Evolutionary conservation across 2,888 invertebrate species (phyloP), one percentile per base, ranked within the genome.

Genomic region (Nudaria mundana): DNA sequence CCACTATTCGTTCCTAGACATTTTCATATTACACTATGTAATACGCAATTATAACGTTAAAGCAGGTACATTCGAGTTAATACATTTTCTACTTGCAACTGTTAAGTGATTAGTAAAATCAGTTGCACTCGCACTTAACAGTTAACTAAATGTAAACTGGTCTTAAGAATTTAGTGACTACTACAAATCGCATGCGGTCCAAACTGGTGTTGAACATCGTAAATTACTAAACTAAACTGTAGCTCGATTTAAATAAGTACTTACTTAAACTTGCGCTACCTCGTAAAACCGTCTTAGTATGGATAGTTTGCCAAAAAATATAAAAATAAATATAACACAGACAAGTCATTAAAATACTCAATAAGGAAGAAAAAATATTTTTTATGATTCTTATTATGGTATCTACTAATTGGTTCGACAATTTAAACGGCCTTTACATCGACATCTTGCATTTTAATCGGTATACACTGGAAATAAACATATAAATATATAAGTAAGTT

Each of bases 361-460:
- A 78, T 79, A 79, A 78, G 83, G 83, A 80, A 77, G 71, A 49
- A 52, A 57, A 72, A 73, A 80, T 68, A 82, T 84, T 79, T 77
- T 5, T 76, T 80, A 71, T 67, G 73, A 76, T 76, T 80, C 84
- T 83, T 81, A 81, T 79, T 81, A 81, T 79, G 72, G 71, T 70
- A 69, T 57, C 71, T 77, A 80, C 78, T 82, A 85, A 86, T 86
- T 83, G 73, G 77, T 82, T 71, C 66, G 71, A 83, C 81, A 82
- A 79, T 80, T 79, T 81, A 76, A 77, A 76, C 75, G 76, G 77
- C 80, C 76, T 81, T 71, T 68, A 61, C 67, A 61, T 61, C 66
- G 76, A 66, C 74, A 77, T 77, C 67, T 75, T 77, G 82, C 76
- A 81, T 85, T 82, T 84, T 83, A 84, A 83, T 82, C 74, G 76